Percentiles rank a stretch among this genome's conserved stretches.
Evolutionary conservation across 1,140 invertebrate species (phyloP).

Genomic region (Nylanderia fulva): DNA sequence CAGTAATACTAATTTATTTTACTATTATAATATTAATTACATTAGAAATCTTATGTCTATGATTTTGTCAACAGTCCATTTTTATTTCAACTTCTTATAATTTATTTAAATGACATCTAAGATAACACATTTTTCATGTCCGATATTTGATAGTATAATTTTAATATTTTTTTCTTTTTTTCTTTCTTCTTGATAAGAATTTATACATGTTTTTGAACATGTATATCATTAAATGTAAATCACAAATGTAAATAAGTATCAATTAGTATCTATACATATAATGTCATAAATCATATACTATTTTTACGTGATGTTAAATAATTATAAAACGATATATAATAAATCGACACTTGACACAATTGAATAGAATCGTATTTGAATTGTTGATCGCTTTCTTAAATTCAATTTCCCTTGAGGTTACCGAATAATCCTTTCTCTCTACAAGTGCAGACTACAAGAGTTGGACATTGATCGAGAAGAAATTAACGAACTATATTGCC

Average conservation of each 20-base stretch:
- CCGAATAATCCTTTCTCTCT: not conserved
- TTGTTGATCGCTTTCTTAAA: not conserved
- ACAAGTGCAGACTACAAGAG: not conserved
- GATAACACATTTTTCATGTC: not conserved
- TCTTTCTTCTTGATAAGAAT: not conserved
- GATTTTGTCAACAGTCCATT: not conserved
- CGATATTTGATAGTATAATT: not conserved
- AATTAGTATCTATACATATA: too few species aligned
- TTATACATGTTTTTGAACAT: not conserved
- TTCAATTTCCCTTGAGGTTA: conserved; percentile 4
- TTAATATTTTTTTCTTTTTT: not conserved
- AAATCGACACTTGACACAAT: too few species aligned
- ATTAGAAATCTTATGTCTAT: not conserved
- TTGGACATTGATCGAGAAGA: conserved; percentile 9
- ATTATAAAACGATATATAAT: too few species aligned
- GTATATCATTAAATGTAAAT: not conserved
- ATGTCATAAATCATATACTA: not conserved
- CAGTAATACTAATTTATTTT: not conserved
- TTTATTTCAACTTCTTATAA: not conserved
- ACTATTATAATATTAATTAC: not conserved
- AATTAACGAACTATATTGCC: conserved; percentile 51
- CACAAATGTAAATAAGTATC: too few species aligned
- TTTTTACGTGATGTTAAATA: not conserved
- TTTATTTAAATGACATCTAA: not conserved
- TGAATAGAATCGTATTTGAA: conserved; percentile 4